Evolutionary conservation across 2,797 vertebrate genomes (phyloP).

Genomic region (Harpagifer antarcticus): DNA sequence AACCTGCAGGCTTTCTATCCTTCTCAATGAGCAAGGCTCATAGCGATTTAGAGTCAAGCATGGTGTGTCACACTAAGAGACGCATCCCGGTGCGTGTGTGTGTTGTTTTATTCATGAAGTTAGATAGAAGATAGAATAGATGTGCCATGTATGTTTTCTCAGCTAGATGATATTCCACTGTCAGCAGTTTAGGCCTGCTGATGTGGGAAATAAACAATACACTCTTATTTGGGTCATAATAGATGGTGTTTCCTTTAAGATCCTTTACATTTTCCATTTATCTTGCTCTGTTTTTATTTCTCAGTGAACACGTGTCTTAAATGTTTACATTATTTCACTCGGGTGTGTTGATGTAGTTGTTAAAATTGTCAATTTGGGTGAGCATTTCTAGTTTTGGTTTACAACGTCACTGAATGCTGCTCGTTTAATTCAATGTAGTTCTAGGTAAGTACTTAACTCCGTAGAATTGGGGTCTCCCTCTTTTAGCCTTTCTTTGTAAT

Average conservation of each 20-base stretch:
- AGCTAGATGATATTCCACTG: slow-evolving; percentile 36
- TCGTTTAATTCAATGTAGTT: not conserved
- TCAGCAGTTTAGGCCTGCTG: slow-evolving; percentile 60
- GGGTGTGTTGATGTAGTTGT: not conserved
- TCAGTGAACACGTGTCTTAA: not conserved
- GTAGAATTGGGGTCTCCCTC: too few relatives aligned
- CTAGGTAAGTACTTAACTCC: not conserved
- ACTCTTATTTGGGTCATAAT: slow-evolving; percentile 40
- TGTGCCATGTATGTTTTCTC: slow-evolving; percentile 59
- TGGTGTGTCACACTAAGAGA: too few relatives aligned
- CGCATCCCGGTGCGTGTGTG: slow-evolving; percentile 35
- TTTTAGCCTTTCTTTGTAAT: slow-evolving; percentile 24
- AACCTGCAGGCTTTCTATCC: slow-evolving; percentile 38
- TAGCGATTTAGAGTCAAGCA: slow-evolving; percentile 38
- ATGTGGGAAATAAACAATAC: slow-evolving; percentile 73
- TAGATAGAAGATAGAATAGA: slow-evolving; percentile 34
- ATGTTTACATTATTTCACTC: not conserved
- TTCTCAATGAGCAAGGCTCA: slow-evolving; percentile 44
- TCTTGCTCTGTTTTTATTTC: slow-evolving; percentile 15
- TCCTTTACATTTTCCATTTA: slow-evolving; percentile 23
- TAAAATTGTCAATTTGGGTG: not conserved
- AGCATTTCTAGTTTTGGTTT: not conserved
- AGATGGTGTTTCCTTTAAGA: slow-evolving; percentile 21
- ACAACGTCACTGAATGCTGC: not conserved
- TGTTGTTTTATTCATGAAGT: slow-evolving; percentile 66